phyloP scores from a whole-genome alignment of 2,113 vertebrate genomes.

The Grammomys surdaster region DNA sequence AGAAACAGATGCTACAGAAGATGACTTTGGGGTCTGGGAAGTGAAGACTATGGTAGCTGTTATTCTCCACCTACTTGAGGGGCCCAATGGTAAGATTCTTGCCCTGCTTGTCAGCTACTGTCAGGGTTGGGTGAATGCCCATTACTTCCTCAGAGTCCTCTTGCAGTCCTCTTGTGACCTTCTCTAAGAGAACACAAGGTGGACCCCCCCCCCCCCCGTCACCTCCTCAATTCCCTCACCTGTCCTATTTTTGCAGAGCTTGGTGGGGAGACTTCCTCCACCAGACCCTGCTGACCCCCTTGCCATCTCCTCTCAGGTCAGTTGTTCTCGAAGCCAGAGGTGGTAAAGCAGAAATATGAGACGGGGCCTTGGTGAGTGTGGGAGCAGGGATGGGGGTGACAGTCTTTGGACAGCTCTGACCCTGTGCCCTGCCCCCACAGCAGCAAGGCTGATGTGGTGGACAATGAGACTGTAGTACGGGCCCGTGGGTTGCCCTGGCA shows the following conservation, averaged over 20 bases:
- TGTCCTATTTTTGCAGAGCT: constrained; percentile 69
- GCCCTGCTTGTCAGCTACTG: background rate
- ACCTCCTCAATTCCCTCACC: constrained; percentile 40
- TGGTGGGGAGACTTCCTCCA: constrained; percentile 66
- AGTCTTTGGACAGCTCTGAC: constrained; percentile 45
- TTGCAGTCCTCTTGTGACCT: background rate
- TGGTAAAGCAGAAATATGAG: constrained; percentile 96
- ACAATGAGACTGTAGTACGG: constrained; percentile 97
- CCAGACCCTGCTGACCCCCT: constrained; percentile 70
- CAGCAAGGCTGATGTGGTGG: constrained; percentile 95
- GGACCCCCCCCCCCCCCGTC: constrained; percentile 41
- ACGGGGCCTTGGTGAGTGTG: constrained; percentile 94
- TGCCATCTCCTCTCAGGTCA: constrained; percentile 88
- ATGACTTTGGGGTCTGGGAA: constrained; percentile 92
- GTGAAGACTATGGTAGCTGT: constrained; percentile 94
- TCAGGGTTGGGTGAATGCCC: background rate
- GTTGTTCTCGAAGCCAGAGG: constrained; percentile 91
- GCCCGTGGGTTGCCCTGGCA: constrained; percentile 98
- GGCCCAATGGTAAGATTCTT: constrained; percentile 90
- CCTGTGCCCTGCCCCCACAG: constrained; percentile 82
- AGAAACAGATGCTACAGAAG: constrained; percentile 90
- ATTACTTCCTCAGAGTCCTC: background rate
- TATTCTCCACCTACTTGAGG: constrained; percentile 91
- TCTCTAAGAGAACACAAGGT: constrained; percentile 47
- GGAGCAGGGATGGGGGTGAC: constrained; percentile 35